Conservation (phyloP, 2,797 vertebrate species). For the Phoxinus dragarum region DNA sequence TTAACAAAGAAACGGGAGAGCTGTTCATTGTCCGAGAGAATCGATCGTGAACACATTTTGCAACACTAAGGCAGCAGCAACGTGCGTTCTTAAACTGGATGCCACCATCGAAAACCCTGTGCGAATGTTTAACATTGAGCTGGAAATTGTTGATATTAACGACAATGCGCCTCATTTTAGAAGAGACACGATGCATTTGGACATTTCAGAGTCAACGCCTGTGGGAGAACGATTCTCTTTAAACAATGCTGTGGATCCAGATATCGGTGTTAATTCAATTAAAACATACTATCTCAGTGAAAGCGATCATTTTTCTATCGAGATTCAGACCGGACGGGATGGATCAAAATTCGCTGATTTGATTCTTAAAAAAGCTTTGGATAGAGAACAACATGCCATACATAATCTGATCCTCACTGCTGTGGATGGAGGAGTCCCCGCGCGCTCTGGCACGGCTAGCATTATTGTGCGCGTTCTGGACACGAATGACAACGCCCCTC, state of each 20-base stretch:
- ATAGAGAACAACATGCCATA: neutral
- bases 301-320: neutral
- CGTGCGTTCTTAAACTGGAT: constrained; percentile 49
- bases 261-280: constrained; percentile 33
- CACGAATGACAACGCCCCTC: constrained; percentile 64
- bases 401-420: constrained; percentile 55
- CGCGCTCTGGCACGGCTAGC: constrained; percentile 56
- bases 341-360: constrained; percentile 26
- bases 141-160: constrained; percentile 60
- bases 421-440: constrained; percentile 53
- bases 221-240: constrained; percentile 58
- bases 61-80: constrained; percentile 30
- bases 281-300: neutral
- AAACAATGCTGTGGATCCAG: constrained; percentile 57
- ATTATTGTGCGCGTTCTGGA: constrained; percentile 57
- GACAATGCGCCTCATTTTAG: constrained; percentile 61
- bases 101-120: constrained; percentile 47
- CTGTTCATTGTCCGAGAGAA: constrained; percentile 65
- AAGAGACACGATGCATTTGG: constrained; percentile 50
- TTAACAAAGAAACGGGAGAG: constrained; percentile 65
- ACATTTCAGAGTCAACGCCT: constrained; percentile 54
- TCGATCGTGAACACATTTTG: constrained; percentile 64
- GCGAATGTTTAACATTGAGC: constrained; percentile 49
- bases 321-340: neutral
- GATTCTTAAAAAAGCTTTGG: neutral